Base-by-base conservation (phyloP, 2,888 invertebrate species). In the Mechanitis mazaeus region DNA sequence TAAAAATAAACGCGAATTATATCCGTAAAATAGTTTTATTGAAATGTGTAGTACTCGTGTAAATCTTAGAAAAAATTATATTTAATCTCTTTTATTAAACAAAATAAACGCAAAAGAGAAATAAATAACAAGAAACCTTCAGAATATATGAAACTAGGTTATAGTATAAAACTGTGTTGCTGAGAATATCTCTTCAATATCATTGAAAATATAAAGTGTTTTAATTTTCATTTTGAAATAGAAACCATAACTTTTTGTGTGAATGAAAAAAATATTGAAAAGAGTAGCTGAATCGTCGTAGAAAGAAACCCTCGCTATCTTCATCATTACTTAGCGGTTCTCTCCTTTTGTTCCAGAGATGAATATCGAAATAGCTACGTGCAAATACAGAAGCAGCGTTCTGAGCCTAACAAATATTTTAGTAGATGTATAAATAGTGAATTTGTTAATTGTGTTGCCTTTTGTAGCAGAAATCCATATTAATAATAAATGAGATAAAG, bases 281-380 rank as follows among this genome's bases (percentile, higher is more conserved):
- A 65, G 64, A 59, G 56, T 64, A 62, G 64, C 62, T 59, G 57
- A 59, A 65, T 65, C 63, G 65, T 56, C 55, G 64, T 61, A 63
- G 66, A 64, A 65, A 64, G 6, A 2, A 35, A 3, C 35, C 3
- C 4, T 54, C 54, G 57, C 60, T 63, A 56, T 55, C 59, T 61
- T 59, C 55, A 65, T 68, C 67, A 68, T 68, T 68, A 68, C 68
- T 68, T 68, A 68, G 61, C 35, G 60, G 67, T 68, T 64, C 60
- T 60, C 38, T 56, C 58, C 62, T 58, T 64, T 66, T 67, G 63
- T 67, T 61, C 54, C 57, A 28, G 56, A 59, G 46, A 65, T 63
- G 59, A 61, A 64, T 63, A 63, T 63, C 59, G 58, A 58, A 63
- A 65, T 55, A 63, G 57, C 38, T 60, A 57, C 35, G 20, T 47